phyloP scores from a whole-genome alignment of 2,113 vertebrate species.

The Collichthys lucidus region DNA sequence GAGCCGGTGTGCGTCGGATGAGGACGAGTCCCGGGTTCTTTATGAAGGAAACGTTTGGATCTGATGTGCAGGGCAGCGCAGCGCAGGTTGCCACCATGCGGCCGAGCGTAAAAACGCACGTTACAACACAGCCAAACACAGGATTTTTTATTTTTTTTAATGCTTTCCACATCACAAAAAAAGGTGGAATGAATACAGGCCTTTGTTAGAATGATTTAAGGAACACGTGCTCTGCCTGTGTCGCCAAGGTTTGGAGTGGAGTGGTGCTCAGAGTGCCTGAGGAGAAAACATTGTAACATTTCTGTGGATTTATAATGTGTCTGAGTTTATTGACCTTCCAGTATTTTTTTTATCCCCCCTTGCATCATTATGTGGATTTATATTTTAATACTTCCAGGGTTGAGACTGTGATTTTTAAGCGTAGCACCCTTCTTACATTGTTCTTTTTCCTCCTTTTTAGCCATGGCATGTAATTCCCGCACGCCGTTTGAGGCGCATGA shows the following conservation, averaged over 20 bases:
- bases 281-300: slow-evolving; percentile 30
- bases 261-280: slow-evolving; percentile 8
- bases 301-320: slow-evolving; percentile 40
- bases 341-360: slow-evolving; percentile 17
- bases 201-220: slow-evolving; percentile 62
- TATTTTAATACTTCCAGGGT: slow-evolving; percentile 42
- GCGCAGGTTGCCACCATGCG: slow-evolving; percentile 82
- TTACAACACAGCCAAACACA: background rate
- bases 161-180: slow-evolving; percentile 44
- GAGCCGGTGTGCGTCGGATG: slow-evolving; percentile 61
- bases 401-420: background rate
- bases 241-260: slow-evolving; percentile 29
- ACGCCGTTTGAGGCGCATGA: slow-evolving; percentile 27
- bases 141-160: slow-evolving; percentile 25
- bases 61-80: slow-evolving; percentile 52
- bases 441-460: background rate
- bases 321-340: slow-evolving; percentile 46
- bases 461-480: slow-evolving; percentile 33
- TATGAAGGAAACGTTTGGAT: slow-evolving; percentile 61
- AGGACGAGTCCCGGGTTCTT: slow-evolving; percentile 74
- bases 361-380: slow-evolving; percentile 48
- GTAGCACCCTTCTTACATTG: slow-evolving; percentile 13
- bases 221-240: slow-evolving; percentile 37
- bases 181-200: slow-evolving; percentile 48
- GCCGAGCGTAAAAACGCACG: slow-evolving; percentile 67